Evolutionary conservation across 2,797 vertebrate species (phyloP).

Genomic region (Cheirogaleus major): DNA sequence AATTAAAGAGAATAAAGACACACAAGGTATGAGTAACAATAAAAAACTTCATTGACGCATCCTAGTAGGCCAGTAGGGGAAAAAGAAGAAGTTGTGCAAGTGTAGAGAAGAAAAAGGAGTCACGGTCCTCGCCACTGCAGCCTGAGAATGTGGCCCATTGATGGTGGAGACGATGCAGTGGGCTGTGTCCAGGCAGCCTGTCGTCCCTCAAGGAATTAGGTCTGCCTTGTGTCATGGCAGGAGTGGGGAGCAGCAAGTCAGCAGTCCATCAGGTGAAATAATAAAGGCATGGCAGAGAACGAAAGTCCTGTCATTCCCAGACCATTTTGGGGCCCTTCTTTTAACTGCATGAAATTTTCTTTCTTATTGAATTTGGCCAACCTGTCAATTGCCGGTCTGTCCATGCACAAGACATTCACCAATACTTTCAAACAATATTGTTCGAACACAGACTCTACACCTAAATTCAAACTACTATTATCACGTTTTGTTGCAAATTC

Average conservation of each 20-base stretch:
- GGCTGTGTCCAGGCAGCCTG: background rate
- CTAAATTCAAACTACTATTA: background rate
- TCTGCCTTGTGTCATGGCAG: too few relatives aligned
- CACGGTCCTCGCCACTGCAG: background rate
- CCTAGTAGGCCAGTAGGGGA: background rate
- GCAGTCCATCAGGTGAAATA: background rate
- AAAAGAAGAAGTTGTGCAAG: background rate
- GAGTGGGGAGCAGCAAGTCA: background rate
- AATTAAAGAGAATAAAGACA: background rate
- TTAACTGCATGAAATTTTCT: background rate
- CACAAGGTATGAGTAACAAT: background rate
- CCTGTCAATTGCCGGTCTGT: background rate
- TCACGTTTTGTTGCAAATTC: background rate
- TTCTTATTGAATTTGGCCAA: background rate
- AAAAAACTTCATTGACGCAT: background rate
- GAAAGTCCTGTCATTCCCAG: background rate
- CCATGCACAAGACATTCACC: background rate
- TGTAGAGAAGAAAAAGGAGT: background rate
- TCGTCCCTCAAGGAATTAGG: background rate
- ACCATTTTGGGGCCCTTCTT: background rate
- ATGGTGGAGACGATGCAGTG: rapidly evolving
- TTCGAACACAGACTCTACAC: background rate
- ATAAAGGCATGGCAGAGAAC: background rate
- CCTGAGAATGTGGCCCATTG: too few relatives aligned
- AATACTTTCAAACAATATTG: background rate